Base-by-base conservation (phyloP, 2,797 vertebrate genomes). In the Danionella dracula region DNA sequence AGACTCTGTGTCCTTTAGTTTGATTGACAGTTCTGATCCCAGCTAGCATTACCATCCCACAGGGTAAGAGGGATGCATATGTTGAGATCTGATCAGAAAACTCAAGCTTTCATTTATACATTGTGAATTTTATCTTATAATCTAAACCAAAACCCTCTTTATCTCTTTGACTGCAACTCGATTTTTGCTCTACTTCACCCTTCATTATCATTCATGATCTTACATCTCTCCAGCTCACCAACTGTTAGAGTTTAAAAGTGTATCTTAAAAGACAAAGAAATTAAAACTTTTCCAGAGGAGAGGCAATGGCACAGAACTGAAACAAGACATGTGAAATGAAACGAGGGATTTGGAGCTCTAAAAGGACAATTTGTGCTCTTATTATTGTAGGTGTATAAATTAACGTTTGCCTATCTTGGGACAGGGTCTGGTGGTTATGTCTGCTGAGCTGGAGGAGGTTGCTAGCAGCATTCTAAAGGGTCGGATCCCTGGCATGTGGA, bases 391-490 rank as follows among this genome's bases (percentile, higher is more conserved):
- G 6, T 27, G 23, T 3, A 27, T 27, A 27, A 27, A 27, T 3
- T 27, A 27, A 27, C 23, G 3, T 27, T 27, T 27, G 23, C 6
- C 6, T 27, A 6, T 35, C 8, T 2, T 51, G 51, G 35, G 54
- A 23, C 62, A 94, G 92, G 91, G 93, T 4, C 83, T 94, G 62
- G 91, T 93, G 17, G 91, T 93, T 66, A 93, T 95, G 90, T 92
- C 93, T 31, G 78, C 87, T 1, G 92, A 96, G 57, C 84, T 96
- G 67, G 92, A 96, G 77, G 92, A 93, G 64, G 93, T 95, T 27
- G 90, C 90, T 2, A 90, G 76, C 64, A 93, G 93, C 80, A 94
- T 94, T 62, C 64, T 96, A 70, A 94, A 86, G 42, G 91, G 92
- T 40, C 90, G 87, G 42, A 89, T 93, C 59, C 92, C 92, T 1